Evolutionary conservation across 2,888 invertebrate genomes (phyloP).

Genomic region (Rhabditoides inermis): DNA sequence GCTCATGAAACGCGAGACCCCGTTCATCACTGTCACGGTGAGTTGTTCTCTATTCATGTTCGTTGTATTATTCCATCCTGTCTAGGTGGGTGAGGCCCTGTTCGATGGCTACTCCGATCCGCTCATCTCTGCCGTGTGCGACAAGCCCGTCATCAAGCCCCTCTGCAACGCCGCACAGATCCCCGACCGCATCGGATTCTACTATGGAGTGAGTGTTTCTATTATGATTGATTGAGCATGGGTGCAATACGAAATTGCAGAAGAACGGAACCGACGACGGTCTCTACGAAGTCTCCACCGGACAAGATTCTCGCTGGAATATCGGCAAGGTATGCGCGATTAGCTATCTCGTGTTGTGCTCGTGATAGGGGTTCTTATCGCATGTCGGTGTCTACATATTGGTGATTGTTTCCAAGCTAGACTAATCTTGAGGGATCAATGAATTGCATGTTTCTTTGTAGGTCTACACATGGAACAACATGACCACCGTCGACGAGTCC

Average conservation of each 20-base stretch:
- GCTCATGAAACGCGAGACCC: slow-evolving; percentile 17
- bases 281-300: slow-evolving; percentile 41
- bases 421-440: too few species aligned
- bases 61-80: too few species aligned
- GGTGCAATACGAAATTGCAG: slow-evolving; percentile 37
- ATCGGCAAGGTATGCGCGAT: slow-evolving; percentile 34
- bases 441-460: neutral
- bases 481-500: slow-evolving; percentile 22
- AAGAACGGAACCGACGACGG: slow-evolving; percentile 46
- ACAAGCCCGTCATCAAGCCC: slow-evolving; percentile 14
- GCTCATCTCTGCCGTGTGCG: slow-evolving; percentile 25
- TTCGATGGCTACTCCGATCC: slow-evolving; percentile 49
- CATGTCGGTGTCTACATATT: too few species aligned
- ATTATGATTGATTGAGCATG: slow-evolving; percentile 4
- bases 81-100: slow-evolving; percentile 32
- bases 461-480: slow-evolving; percentile 42
- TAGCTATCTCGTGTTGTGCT: neutral
- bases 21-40: slow-evolving; percentile 28
- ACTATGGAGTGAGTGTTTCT: slow-evolving; percentile 36
- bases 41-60: neutral
- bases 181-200: slow-evolving; percentile 43
- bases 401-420: too few species aligned
- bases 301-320: slow-evolving; percentile 18
- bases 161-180: slow-evolving; percentile 35
- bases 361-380: too few species aligned